Evolutionary conservation across 1,140 invertebrate genomes (phyloP), one percentile per base, ranked within the genome.

Genomic region (Trichoplusia ni): DNA sequence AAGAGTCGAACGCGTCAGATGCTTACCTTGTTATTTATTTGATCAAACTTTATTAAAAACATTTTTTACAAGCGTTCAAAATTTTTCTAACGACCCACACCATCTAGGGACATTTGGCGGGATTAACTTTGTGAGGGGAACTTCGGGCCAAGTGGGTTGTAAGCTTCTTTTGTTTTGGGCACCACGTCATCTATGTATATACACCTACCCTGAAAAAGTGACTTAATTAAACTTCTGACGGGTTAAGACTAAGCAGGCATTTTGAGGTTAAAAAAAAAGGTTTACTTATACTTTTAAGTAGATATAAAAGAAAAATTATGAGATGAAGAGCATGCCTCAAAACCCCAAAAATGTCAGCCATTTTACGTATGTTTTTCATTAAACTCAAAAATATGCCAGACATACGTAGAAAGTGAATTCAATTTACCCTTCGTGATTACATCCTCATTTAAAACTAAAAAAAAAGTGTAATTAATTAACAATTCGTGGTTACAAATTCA

Each of bases 211-310:
- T 46, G 56, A 35, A 33, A 59, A 59, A 59, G 40, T 59, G 23
- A 46, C 56, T 44, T 59, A 59, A 59, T 59, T 59, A 59, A 59
- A 46, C 25, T 40, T 59, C 46, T 59, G 40, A 59, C 56, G 35
- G 56, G 40, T 59, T 59, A 23, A 23, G 35, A 37, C 42, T 19
- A 25, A 11, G n/a, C 53, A 58, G 19, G 7, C 44, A 23, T 29
- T 29, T 27, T 47, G 25, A 27, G 14, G 44, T 47, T 47, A 8
- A 23, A 6, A 3, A 35, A 13, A 35, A 11, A 35, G 7, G 31
- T 35, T 11, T 1, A 1, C 13, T 35, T 35, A 11, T n/a, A 4
- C 0, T 35, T 35, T 11, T n/a, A n/a, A n/a, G n/a, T n/a, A n/a
- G n/a, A n/a, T n/a, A n/a, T n/a, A n/a, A n/a, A n/a, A n/a, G n/a